Evolutionary conservation across 2,113 vertebrate genomes (phyloP), one percentile per base, ranked within the genome.

Genomic region (Maccullochella peelii): DNA sequence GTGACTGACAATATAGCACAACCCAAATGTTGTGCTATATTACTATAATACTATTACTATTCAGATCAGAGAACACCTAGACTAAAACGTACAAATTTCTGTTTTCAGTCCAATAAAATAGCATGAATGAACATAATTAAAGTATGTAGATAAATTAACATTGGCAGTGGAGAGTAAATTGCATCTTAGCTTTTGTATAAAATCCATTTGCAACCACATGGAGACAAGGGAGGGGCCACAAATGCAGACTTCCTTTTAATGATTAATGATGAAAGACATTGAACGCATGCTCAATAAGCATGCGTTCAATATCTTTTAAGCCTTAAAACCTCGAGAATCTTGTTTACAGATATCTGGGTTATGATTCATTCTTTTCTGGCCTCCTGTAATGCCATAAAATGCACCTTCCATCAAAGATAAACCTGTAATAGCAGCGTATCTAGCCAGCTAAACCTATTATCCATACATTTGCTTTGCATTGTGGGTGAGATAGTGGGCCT

Each of bases 381-480:
- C 63, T 73, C 52, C 76, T 47, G 47, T 88, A 92, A 92, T 87
- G 79, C 47, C 78, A 89, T 86, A 80, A 90, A 91, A 88, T 73
- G 80, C 77, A 76, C 71, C 88, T 85, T 88, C 84, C 82, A 88
- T 91, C 89, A 85, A 62, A 87, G 89, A 90, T 87, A 87, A 91
- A 91, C 82, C 84, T 79, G 85, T 84, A 86, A 89, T 38, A 71
- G 90, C 82, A 73, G 78, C 78, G 76, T 72, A 82, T 90, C 67
- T 55, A n/a, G 71, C 47, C 47, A 40, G 86, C 89, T 92, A 92
- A 94, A 85, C 69, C 59, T 69, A 92, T 92, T 94, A 92, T 57
- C 82, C 44, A 68, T 87, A 84, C 91, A 84, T 88, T 91, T 89
- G 55, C 73, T 86, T 86, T 87, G 81, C 76, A 88, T 89, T 77